Conservation (phyloP, 1,140 invertebrate species). For the Euura saliciscinereae region DNA sequence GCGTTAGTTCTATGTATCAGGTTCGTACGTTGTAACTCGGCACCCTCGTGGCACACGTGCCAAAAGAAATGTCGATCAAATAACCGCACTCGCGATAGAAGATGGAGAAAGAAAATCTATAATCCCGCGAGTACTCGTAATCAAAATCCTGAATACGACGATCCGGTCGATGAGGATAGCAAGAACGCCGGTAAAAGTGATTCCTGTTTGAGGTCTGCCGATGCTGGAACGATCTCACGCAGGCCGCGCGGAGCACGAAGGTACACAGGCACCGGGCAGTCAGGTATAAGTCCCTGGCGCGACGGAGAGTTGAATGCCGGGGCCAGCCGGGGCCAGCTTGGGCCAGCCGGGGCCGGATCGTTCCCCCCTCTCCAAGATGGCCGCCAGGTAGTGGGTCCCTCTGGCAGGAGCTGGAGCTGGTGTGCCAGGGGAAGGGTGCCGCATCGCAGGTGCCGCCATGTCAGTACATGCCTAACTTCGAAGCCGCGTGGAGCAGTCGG, state of each 20-base stretch:
- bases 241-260: slow-evolving; percentile 32
- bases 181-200: slow-evolving; percentile 17
- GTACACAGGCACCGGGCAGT: slow-evolving; percentile 11
- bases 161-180: neutral
- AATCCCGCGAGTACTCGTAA: too few relatives aligned
- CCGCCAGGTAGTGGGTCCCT: slow-evolving; percentile 44
- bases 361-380: slow-evolving; percentile 57
- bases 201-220: slow-evolving; percentile 26
- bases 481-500: slow-evolving; percentile 52
- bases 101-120: too few relatives aligned
- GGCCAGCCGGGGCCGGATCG: neutral
- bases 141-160: too few relatives aligned
- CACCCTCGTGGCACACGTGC: too few relatives aligned
- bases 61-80: too few relatives aligned
- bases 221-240: slow-evolving; percentile 20
- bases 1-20: slow-evolving; percentile 15
- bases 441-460: slow-evolving; percentile 60
- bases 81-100: too few relatives aligned
- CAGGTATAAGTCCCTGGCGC: slow-evolving; percentile 39
- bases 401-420: slow-evolving; percentile 40
- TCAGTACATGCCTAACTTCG: slow-evolving; percentile 59
- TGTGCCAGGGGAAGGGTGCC: slow-evolving; percentile 48
- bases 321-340: slow-evolving; percentile 24
- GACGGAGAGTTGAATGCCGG: slow-evolving; percentile 36
- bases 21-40: too few relatives aligned